phyloP scores from a whole-genome alignment of 2,797 vertebrate species.

The Triplophysa bombifrons region DNA sequence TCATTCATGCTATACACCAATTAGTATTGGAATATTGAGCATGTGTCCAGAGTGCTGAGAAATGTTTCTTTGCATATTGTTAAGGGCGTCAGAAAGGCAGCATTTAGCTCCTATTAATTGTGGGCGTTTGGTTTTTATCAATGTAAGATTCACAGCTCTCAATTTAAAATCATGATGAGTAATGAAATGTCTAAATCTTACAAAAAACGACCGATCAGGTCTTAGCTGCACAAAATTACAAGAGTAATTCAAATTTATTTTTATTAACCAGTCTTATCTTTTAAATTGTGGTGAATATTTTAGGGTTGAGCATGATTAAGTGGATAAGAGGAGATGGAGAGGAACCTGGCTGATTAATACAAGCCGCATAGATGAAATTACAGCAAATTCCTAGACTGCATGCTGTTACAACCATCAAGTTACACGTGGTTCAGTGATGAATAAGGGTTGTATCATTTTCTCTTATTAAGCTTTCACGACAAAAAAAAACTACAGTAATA shows the following conservation, averaged over 20 bases:
- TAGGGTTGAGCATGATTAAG: background rate
- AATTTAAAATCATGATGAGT: background rate
- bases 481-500: background rate
- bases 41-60: background rate
- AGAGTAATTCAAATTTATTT: background rate
- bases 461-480: conserved; percentile 18
- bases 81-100: too few relatives aligned
- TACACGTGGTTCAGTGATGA: background rate
- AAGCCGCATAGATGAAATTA: background rate
- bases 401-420: conserved; percentile 17
- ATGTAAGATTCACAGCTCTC: background rate
- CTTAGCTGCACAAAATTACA: background rate
- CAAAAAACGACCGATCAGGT: background rate
- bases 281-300: background rate
- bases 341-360: background rate
- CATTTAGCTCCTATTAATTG: background rate
- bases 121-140: background rate
- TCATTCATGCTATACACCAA: background rate
- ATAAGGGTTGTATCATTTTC: background rate
- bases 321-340: background rate
- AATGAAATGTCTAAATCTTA: too few relatives aligned
- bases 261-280: background rate
- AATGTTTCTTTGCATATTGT: background rate
- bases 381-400: background rate
- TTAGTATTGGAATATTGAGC: background rate